Evolutionary conservation across 2,797 vertebrate genomes (phyloP).

Genomic region (Hylomyscus alleni): DNA sequence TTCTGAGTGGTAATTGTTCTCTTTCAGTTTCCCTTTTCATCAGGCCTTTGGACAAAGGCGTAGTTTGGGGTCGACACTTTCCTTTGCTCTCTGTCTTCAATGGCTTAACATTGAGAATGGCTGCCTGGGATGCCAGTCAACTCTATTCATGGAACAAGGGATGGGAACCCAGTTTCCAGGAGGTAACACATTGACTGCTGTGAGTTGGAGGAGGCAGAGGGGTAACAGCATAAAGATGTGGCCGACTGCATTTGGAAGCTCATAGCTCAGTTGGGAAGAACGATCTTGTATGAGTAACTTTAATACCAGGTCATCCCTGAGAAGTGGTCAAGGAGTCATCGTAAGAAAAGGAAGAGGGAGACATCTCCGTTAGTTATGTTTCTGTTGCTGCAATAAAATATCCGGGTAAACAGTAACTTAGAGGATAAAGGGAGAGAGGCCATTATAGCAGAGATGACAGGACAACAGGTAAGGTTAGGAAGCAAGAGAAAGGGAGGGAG

Average conservation of each 20-base stretch:
- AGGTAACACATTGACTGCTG: neutral
- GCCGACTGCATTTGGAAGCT: neutral
- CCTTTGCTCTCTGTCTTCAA: neutral
- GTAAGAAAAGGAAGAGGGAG: neutral
- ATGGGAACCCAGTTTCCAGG: neutral
- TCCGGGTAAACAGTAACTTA: neutral
- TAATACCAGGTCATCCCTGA: neutral
- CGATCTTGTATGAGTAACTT: neutral
- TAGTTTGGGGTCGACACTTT: neutral
- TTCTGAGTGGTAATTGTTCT: neutral
- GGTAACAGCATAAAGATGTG: neutral
- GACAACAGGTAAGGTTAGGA: too few relatives aligned
- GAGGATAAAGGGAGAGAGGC: neutral
- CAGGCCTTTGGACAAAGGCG: neutral
- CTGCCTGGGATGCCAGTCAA: neutral
- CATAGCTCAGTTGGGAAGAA: neutral
- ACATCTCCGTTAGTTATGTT: neutral
- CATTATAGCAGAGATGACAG: neutral
- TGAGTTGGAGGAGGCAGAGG: neutral
- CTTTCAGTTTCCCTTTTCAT: conserved; percentile 5
- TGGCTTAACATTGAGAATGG: neutral
- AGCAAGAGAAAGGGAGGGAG: neutral
- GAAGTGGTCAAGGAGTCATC: neutral
- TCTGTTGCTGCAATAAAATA: neutral
- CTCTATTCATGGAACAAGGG: neutral